phyloP scores from a whole-genome alignment of 2,113 vertebrate genomes.

The Canis aureus region DNA sequence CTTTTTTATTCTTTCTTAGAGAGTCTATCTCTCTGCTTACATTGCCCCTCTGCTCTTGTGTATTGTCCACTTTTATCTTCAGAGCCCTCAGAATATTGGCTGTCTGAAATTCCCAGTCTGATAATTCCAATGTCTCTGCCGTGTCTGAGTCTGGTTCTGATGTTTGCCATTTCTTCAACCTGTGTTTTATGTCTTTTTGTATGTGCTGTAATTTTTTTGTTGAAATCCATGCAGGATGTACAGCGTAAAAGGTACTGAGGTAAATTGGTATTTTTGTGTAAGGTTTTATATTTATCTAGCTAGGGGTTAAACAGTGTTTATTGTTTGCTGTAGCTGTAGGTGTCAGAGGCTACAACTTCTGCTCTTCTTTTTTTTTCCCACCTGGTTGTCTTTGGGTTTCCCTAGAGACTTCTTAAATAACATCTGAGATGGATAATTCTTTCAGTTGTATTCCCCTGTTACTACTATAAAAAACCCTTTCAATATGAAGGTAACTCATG shows the following conservation, averaged over 20 bases:
- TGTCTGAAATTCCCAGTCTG: neutral
- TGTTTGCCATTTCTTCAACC: neutral
- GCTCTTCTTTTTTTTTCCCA: neutral
- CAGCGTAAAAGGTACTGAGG: neutral
- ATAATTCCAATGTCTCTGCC: neutral
- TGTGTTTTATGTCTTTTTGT: neutral
- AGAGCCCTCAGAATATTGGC: neutral
- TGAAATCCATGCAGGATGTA: neutral
- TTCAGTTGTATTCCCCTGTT: neutral
- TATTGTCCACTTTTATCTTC: neutral
- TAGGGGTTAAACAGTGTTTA: neutral
- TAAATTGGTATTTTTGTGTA: neutral
- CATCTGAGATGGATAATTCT: neutral
- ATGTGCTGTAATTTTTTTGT: neutral
- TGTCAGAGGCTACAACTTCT: neutral
- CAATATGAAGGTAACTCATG: neutral
- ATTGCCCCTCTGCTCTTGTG: rapidly evolving
- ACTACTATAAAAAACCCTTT: too few species aligned
- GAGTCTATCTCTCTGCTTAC: neutral
- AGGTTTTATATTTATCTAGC: neutral
- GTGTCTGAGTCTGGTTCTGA: neutral
- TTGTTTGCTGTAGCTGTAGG: neutral
- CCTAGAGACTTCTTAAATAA: neutral
- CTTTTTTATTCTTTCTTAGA: neutral
- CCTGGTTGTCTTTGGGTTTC: neutral